Conservation (phyloP, 2,888 invertebrate genomes). For the Drymonia ruficornis region DNA sequence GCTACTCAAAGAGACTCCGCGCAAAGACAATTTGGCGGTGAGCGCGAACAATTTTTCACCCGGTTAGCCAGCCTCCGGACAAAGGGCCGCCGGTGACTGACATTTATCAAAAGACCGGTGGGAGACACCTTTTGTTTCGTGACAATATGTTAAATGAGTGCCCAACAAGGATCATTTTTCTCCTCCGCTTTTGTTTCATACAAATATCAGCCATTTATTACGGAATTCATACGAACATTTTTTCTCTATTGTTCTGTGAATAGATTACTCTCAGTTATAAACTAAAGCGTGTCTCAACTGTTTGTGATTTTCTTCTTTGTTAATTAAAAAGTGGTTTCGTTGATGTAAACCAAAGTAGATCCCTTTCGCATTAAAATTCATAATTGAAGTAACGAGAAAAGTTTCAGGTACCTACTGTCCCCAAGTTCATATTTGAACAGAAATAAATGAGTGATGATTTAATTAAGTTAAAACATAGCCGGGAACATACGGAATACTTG, state of each 20-base stretch:
- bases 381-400: conserved; percentile 43
- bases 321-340: conserved; percentile 28
- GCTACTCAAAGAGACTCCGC: conserved; percentile 19
- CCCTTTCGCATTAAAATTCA: conserved; percentile 48
- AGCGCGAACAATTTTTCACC: conserved; percentile 36
- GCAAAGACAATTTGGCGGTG: conserved; percentile 22
- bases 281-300: background rate
- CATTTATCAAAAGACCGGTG: conserved; percentile 33
- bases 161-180: conserved; percentile 23
- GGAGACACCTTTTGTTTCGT: conserved; percentile 35
- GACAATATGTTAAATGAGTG: conserved; percentile 25
- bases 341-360: conserved; percentile 32
- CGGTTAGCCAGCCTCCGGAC: conserved; percentile 31
- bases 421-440: no score
- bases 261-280: background rate
- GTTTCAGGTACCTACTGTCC: conserved; percentile 22
- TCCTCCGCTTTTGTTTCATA: conserved; percentile 8
- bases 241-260: background rate
- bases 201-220: conserved; percentile 5
- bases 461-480: conserved; percentile 15
- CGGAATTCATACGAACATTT: background rate
- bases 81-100: conserved; percentile 25
- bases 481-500: conserved; percentile 12
- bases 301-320: conserved; percentile 6
- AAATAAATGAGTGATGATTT: no score